Base-by-base conservation (phyloP, 2,113 vertebrate genomes). In the Hyperopisus bebe region DNA sequence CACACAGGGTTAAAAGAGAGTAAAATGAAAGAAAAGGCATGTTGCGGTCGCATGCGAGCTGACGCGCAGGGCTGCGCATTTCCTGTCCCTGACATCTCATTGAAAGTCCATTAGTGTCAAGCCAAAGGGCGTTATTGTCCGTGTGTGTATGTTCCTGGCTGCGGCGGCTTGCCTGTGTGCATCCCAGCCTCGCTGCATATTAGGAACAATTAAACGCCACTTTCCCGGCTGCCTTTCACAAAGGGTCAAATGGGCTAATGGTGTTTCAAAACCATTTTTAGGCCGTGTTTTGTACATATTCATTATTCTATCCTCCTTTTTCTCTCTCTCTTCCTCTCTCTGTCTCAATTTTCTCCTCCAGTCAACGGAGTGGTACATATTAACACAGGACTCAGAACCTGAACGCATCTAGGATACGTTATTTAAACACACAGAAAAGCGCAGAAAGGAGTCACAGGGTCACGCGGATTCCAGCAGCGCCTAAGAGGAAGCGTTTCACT, bases 51-150 rank as follows among this genome's bases (percentile, higher is more conserved):
- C 66, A 39, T 13, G 48, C 47, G 9, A 27, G 44, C 92, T 89
- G 91, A 92, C 91, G 89, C 80, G 70, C 58, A 48, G n/a, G 91
- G 77, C 47, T 88, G 39, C 74, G 74, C 88, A 44, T 84, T 89
- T 87, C 90, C 90, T 91, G 88, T 77, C 62, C 90, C 90, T 94
- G 91, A 91, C 85, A 15, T 90, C 94, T 95, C 93, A 96, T 96
- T 96, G 94, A 96, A 95, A 96, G 93, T 95, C 96, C 95, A 96
- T 96, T 96, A 95, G 93, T 92, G 91, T 93, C 90, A 89, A 90
- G 89, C 89, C 88, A 90, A 84, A 92, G 88, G 93, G 90, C 94
- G 94, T 94, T 91, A 92, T 84, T 92, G 92, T 93, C 92, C 83
- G 62, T 89, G 66, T 86, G 90, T 86, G 91, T 90, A 91, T 91